Base-by-base conservation (phyloP, 64 coral and sea anemone species). In the Trachythela sp. region DNA sequence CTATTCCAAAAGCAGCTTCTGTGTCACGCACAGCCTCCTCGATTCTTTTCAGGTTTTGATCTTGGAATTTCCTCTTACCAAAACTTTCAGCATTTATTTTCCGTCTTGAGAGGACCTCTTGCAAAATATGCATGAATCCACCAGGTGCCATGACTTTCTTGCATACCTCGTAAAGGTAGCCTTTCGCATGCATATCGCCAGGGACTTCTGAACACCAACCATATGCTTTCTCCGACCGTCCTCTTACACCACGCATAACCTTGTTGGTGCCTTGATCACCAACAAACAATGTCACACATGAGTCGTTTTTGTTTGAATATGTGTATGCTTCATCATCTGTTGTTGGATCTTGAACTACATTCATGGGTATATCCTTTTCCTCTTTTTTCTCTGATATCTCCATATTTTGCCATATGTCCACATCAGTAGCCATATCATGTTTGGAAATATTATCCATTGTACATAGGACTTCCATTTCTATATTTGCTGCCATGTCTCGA, bases 1-100 rank as follows among this genome's bases (percentile, higher is more conserved):
- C 86, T 52, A 87, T 40, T 52, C 52, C 52, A 60, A 39, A 36
- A 32, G 49, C 86, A 37, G 24, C 39, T 5, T 29, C 48, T 30
- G 22, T 87, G 32, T 87, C 86, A 59, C 52, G 35, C 45, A 87
- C 60, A 54, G 86, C 86, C 33, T 87, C 37, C 17, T 88, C 59
- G 27, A 34, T 77, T 8, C 71, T 39, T 33, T 43, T 88, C n/a
- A 88, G 87, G 71, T 88, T 88, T 38, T 87, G 52, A 22, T 87
- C 49, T 67, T 87, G 86, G 36, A 87, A 87, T n/a, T 87, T 87
- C 34, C 56, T 87, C 36, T 87, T 87, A 31, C 59, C 59, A 58
- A 87, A 87, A n/a, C 49, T 87, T 67, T 87, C 86, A 36, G 49
- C 31, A 31, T 24, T 59, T 40, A 40, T 70, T 22, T 87, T 60